Percentiles rank a stretch among this genome's conserved stretches.
Evolutionary conservation across 2,888 invertebrate species (phyloP).

Genomic region (Drosophila meridiana): DNA sequence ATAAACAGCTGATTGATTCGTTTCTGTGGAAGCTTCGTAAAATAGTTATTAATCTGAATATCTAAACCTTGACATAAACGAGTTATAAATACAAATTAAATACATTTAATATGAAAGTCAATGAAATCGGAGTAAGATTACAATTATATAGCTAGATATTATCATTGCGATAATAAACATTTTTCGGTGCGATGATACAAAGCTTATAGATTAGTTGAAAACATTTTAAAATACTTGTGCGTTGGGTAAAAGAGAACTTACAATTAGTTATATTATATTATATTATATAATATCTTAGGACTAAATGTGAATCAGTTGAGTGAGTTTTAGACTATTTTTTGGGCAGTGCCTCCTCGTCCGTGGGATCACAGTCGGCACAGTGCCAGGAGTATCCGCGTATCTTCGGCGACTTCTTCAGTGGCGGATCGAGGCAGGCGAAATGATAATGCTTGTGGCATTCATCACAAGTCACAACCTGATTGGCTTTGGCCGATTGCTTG

Average conservation of each 20-base stretch:
- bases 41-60: not conserved
- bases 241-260: conserved; percentile 16
- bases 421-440: conserved; percentile 96
- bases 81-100: conserved; percentile 10
- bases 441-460: conserved; percentile 96
- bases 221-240: conserved; percentile 28
- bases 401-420: conserved; percentile 96
- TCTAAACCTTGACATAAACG: not conserved
- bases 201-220: conserved; percentile 7
- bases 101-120: conserved; percentile 16
- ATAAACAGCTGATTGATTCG: not conserved
- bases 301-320: conserved; percentile 8
- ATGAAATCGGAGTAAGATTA: not conserved
- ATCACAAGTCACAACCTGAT: conserved; percentile 90
- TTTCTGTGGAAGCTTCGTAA: not conserved
- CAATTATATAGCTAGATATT: conserved; percentile 1
- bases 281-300: not conserved
- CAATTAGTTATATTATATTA: conserved; percentile 10
- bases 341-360: conserved; percentile 86
- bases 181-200: not conserved
- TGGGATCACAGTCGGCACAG: conserved; percentile 97
- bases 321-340: conserved; percentile 29
- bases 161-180: not conserved
- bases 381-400: conserved; percentile 97
- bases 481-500: conserved; percentile 70